phyloP scores from a whole-genome alignment of 2,113 vertebrate species.

The Chitala chitala region DNA sequence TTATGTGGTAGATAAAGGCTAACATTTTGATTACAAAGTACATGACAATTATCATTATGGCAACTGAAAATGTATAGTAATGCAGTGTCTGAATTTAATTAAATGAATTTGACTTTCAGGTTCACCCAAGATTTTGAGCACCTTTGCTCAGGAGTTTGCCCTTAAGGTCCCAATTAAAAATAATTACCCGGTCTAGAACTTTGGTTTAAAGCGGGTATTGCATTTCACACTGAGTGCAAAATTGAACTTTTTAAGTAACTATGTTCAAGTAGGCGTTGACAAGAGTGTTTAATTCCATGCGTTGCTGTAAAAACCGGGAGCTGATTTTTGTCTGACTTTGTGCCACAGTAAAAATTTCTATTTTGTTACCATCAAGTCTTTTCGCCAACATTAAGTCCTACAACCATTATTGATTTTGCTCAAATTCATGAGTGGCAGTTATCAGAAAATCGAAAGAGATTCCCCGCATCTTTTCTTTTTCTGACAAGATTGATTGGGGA shows the following conservation, averaged over 20 bases:
- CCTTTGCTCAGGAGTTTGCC: slow-evolving; percentile 16
- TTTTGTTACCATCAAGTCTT: not conserved
- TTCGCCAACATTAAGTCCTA: not conserved
- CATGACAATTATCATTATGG: no score
- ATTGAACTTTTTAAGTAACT: no score
- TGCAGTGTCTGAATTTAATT: slow-evolving; percentile 38
- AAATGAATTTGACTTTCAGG: slow-evolving; percentile 30
- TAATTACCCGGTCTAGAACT: not conserved
- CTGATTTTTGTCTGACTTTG: no score
- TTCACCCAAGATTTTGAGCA: slow-evolving; percentile 27
- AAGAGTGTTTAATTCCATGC: not conserved
- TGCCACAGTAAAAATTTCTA: not conserved
- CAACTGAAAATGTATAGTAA: no score
- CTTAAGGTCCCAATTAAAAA: slow-evolving; percentile 21
- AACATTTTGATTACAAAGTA: slow-evolving; percentile 32
- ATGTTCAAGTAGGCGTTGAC: not conserved
- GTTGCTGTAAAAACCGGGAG: not conserved
- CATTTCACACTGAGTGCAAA: not conserved
- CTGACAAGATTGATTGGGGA: slow-evolving; percentile 36
- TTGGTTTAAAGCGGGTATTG: not conserved
- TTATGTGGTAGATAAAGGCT: slow-evolving; percentile 32
- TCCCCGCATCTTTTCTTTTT: slow-evolving; percentile 29
- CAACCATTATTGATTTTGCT: no score
- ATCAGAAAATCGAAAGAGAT: no score
- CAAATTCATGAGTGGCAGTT: no score